Base-by-base conservation (phyloP, 2,113 vertebrate species). In the Sakesphorus luctuosus region DNA sequence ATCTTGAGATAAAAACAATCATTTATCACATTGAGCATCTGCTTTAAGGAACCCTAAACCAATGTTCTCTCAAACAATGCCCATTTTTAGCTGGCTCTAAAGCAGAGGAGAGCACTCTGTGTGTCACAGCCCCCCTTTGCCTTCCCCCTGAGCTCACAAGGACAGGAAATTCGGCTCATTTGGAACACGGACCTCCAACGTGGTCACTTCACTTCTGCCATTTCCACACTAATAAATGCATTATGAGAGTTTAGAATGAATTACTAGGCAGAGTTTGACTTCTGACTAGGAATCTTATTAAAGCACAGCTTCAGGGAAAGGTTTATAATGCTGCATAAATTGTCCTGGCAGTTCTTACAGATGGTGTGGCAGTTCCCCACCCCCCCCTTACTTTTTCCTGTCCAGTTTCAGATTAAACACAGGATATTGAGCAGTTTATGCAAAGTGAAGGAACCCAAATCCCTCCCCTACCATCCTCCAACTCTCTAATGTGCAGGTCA, bases 221-320 rank as follows among this genome's bases (percentile, higher is more conserved):
- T 93, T 97, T 97, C 93, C 97, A 94, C 94, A 77, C 94, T 96
- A 96, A 97, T 97, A 97, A 97, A 96, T 87, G 94, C 88, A 91
- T 95, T 97, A 97, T 95, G 96, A 96, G 96, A 97, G 90, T 97
- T 98, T 92, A 96, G 96, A 97, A 97, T 90, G 91, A 97, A 95
- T 98, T 96, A 97, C 94, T 66, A 79, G 53, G 93, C 86, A 87
- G 94, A 94, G 87, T 97, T 97, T 97, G 95, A 95, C 95, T 97
- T 96, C 94, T 96, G 93, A 97, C 93, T 96, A 85, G 77, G 85
- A 97, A 96, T 96, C 96, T 96, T 97, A 97, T 98, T 98, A 98
- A 98, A 98, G 96, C 84, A 93, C 89, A 93, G 96, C 98, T 98
- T 93, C 97, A 93, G 96, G 98, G 98, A 95, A 97, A 84, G 95